These are phyloP conservation scores for Nasonia vitripennis DNA, from an alignment of 1,140 invertebrate genomes.

Conservation along the genomic window DNA sequence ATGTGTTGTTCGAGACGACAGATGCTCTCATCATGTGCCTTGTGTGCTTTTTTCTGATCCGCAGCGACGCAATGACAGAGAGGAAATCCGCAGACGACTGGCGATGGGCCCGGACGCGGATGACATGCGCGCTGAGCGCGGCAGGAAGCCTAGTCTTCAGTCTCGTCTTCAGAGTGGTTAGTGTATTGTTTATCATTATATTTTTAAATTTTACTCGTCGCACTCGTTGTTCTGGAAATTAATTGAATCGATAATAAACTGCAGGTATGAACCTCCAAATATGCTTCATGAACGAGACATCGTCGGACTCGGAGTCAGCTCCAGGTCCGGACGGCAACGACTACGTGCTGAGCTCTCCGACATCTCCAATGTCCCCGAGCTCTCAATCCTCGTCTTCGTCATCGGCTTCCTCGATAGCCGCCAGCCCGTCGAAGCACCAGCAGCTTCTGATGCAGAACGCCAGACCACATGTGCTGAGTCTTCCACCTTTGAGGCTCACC, in stretches of 20 bases:
- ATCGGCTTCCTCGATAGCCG: slow-evolving; percentile 15
- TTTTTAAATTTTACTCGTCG: too few relatives aligned
- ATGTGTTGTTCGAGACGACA: slow-evolving; percentile 34
- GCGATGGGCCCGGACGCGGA: slow-evolving; percentile 91
- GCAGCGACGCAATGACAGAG: slow-evolving; percentile 91
- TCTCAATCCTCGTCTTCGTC: slow-evolving; percentile 75
- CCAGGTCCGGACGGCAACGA: slow-evolving; percentile 79
- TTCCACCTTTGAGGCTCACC: slow-evolving; percentile 62
- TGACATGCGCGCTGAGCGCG: slow-evolving; percentile 79
- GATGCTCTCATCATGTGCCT: background rate
- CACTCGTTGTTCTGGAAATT: too few relatives aligned
- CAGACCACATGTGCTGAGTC: slow-evolving; percentile 69
- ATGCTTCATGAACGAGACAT: slow-evolving; percentile 96
- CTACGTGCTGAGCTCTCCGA: slow-evolving; percentile 39
- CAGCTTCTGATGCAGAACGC: slow-evolving; percentile 44
- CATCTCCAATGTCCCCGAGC: slow-evolving; percentile 79
- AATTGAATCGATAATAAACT: too few relatives aligned
- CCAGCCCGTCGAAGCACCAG: slow-evolving; percentile 29
- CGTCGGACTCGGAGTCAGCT: slow-evolving; percentile 87
- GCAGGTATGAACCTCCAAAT: slow-evolving; percentile 94
- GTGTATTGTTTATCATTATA: slow-evolving; percentile 55
- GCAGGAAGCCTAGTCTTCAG: slow-evolving; percentile 90
- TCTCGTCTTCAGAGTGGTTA: slow-evolving; percentile 89
- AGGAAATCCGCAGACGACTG: slow-evolving; percentile 91
- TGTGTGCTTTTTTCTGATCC: slow-evolving; percentile 27